Evolutionary conservation across 23 tunicate species (phyloP).

Genomic region (Trididemnum miniatum): DNA sequence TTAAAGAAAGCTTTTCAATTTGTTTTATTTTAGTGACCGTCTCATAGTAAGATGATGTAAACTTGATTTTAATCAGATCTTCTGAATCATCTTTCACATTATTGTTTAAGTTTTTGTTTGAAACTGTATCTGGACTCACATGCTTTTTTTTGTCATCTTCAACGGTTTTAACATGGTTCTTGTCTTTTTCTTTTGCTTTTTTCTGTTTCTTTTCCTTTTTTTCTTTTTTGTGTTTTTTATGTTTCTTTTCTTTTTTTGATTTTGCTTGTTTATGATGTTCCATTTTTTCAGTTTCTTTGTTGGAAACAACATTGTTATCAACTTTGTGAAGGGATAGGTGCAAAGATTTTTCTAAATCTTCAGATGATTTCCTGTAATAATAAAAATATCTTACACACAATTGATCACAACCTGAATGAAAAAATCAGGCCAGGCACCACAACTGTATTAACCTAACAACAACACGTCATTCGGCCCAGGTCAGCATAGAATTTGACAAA

Average conservation of each 20-base stretch:
- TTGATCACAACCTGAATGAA: too few species aligned
- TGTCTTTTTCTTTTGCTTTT: neutral
- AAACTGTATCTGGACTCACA: neutral
- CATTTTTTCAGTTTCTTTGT: neutral
- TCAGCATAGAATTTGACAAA: too few species aligned
- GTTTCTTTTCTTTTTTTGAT: conserved; percentile 41
- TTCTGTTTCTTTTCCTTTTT: conserved; percentile 10
- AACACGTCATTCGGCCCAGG: too few species aligned
- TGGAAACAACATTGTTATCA: neutral
- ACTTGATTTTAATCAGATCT: conserved; percentile 22
- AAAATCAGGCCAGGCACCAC: too few species aligned
- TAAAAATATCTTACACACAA: too few species aligned
- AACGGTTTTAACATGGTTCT: neutral
- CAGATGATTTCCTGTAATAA: neutral
- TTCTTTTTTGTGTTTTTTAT: conserved; percentile 27
- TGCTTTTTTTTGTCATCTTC: too few species aligned
- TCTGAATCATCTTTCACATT: conserved; percentile 1
- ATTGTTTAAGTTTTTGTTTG: too few species aligned
- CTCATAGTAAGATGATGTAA: conserved; percentile 21
- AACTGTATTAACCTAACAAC: too few species aligned
- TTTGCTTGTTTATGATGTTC: conserved; percentile 37
- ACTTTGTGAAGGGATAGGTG: neutral
- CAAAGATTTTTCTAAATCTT: conserved; percentile 5
- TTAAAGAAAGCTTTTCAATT: conserved; percentile 17
- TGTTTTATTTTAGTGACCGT: conserved; percentile 25